Base-by-base conservation (phyloP, 2,113 vertebrate species). In the Sapayoa aenigma region DNA sequence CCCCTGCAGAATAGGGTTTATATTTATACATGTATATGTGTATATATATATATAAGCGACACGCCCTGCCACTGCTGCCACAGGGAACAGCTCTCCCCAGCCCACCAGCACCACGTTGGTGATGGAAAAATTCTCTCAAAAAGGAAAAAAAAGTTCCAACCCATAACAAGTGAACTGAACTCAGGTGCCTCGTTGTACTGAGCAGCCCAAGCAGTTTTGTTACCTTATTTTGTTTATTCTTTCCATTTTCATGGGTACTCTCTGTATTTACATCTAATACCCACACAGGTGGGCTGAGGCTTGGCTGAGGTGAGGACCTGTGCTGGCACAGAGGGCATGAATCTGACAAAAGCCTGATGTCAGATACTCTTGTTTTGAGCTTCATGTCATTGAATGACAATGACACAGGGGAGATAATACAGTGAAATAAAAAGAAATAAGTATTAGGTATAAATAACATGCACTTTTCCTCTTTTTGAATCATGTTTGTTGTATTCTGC, bases 201-300 rank as follows among this genome's bases (percentile, higher is more conserved):
- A n/a, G 13, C 13, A 12, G 8, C 9, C 39, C 14, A 24, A 59
- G 37, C 18, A 53, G 7, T 15, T 93, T 42, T 77, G 8, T 14
- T 1, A 1, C 11, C 30, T 73, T 42, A 6, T 33, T 52, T 84
- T 62, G n/a, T 44, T 80, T 25, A 10, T 6, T 49, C 18, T 15
- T 41, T 11, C 11, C 30, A 76, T 35, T 58, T 65, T 31, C 33
- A 15, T 52, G 42, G 18, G 6, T 37, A 2, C 12, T 3, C 35
- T 35, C 13, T 28, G 24, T 35, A 12, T 58, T 60, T 23, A 15
- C 1, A 3, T 7, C 37, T 30, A 46, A 46, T 30, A 8, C 46
- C 20, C 27, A 5, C 50, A 3, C 2, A 13, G 31, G 35, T 42
- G 35, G 0, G 0, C 9, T 28, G 33, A 33, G 35, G 14, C 11